These are phyloP conservation scores for Cryptocephalus primarius DNA, from an alignment of 2,888 invertebrate genomes.

Conservation along the genomic window DNA sequence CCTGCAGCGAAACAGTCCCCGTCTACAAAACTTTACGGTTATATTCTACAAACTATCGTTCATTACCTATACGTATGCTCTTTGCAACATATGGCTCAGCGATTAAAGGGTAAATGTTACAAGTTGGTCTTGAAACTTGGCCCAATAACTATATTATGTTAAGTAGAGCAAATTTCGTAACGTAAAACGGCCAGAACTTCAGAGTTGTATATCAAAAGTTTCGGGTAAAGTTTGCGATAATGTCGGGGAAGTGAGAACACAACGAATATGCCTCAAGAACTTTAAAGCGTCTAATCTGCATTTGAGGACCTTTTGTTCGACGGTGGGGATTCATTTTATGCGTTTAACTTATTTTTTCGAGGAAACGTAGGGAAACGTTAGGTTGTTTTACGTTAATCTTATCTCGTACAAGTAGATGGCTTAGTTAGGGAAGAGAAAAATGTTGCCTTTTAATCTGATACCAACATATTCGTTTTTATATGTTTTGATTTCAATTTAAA, in stretches of 20 bases:
- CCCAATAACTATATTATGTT: conserved; percentile 27
- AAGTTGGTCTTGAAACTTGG: conserved; percentile 25
- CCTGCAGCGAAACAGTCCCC: conserved; percentile 6
- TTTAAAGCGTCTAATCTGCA: conserved; percentile 2
- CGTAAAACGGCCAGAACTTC: conserved; percentile 14
- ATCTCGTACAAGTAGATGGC: no score
- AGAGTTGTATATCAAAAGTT: conserved; percentile 18
- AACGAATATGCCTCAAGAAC: conserved; percentile 1
- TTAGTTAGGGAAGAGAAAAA: no score
- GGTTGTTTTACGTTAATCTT: no score
- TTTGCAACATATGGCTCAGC: conserved; percentile 26
- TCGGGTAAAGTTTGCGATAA: conserved; percentile 9
- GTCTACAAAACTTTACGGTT: conserved; percentile 24
- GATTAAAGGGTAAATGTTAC: conserved; percentile 29
- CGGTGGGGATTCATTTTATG: no score
- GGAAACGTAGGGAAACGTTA: no score
- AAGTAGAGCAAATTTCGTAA: conserved; percentile 21
- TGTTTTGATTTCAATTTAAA: no score
- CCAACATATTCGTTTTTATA: no score
- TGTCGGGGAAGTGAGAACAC: conserved; percentile 6
- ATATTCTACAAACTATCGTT: conserved; percentile 27
- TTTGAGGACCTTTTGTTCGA: conserved; percentile 4
- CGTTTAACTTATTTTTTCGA: no score
- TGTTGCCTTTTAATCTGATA: no score
- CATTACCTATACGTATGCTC: conserved; percentile 22